phyloP scores from a whole-genome alignment of 2,888 invertebrate species.

The Antheraea yamamai region DNA sequence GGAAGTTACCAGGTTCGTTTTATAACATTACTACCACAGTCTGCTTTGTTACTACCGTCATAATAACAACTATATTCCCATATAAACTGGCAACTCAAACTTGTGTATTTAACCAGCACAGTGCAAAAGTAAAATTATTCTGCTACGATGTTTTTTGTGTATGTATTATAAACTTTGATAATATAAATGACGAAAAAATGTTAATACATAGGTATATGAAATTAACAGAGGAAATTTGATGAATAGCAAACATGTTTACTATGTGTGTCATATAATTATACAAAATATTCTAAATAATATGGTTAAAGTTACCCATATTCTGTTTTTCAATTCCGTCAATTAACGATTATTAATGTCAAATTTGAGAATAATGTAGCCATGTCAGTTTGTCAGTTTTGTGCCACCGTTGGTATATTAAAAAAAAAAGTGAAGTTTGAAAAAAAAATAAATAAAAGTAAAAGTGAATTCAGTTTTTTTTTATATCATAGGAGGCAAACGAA shows the following conservation, averaged over 20 bases:
- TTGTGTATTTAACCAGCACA: not conserved
- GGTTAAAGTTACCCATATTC: no score
- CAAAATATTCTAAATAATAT: no score
- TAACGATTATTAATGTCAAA: no score
- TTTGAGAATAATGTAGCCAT: no score
- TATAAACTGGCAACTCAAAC: constrained; percentile 2
- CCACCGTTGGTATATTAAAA: no score
- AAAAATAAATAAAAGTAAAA: no score
- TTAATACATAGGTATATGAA: not conserved
- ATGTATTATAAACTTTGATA: not conserved
- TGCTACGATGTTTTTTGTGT: not conserved
- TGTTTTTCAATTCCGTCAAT: no score
- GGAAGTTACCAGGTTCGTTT: constrained; percentile 68
- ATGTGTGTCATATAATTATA: no score
- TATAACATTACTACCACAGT: constrained; percentile 30
- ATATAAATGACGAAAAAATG: not conserved
- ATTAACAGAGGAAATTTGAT: not conserved
- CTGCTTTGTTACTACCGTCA: not conserved
- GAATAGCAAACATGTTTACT: not conserved
- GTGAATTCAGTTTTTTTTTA: no score
- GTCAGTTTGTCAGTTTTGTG: no score
- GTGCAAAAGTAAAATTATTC: not conserved
- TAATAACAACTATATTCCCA: not conserved
- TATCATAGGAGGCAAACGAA: no score
- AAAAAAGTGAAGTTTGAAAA: no score